A percentile compares a stretch with the other conserved stretches of the same genome.
phyloP scores from a whole-genome alignment of 2,113 vertebrate species.

The Redunca redunca region DNA sequence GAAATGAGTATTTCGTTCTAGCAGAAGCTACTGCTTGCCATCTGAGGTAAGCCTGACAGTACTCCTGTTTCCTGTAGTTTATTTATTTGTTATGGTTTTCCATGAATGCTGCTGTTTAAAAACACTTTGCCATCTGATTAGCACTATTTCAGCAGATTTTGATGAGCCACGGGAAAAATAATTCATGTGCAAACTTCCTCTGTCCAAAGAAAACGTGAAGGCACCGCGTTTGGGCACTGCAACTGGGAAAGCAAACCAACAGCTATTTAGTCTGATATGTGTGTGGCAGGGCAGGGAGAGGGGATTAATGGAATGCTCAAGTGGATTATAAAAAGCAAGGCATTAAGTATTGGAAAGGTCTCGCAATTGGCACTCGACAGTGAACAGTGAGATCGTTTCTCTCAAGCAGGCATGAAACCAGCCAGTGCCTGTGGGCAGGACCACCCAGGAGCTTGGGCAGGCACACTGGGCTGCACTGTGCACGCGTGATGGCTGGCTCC shows the following conservation, averaged over 20 bases:
- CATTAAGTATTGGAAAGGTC: neutral
- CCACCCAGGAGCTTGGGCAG: neutral
- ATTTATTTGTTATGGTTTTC: slow-evolving; percentile 18
- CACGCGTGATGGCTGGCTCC: rapidly evolving
- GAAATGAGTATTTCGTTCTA: neutral
- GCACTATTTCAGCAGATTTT: neutral
- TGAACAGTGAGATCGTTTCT: neutral
- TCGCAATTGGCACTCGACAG: neutral
- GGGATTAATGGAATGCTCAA: neutral
- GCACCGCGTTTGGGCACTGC: neutral
- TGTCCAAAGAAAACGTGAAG: neutral
- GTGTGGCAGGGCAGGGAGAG: neutral
- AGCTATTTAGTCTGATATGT: neutral
- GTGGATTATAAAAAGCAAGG: neutral
- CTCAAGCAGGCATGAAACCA: neutral
- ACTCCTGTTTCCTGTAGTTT: neutral
- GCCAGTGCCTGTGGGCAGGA: neutral
- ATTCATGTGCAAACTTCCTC: neutral
- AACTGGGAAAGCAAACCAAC: neutral
- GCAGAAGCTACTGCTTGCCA: neutral
- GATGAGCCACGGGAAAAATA: neutral
- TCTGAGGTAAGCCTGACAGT: neutral
- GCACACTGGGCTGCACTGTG: rapidly evolving
- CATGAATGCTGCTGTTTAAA: neutral
- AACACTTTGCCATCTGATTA: neutral